phyloP scores from a whole-genome alignment of 1,140 invertebrate genomes.

The Adelges cooleyi region DNA sequence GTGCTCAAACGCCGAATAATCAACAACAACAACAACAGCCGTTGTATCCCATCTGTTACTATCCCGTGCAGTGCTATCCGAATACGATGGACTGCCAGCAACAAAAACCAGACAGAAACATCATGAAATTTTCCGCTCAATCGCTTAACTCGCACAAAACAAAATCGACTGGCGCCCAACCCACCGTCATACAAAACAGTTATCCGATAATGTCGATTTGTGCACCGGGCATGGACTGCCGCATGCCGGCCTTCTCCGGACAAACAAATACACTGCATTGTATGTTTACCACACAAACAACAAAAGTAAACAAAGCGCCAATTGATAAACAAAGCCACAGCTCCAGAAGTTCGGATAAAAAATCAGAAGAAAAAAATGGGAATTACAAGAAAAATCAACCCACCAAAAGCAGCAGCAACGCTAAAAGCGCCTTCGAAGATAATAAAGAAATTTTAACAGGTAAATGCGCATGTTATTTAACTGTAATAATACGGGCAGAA shows the following conservation, averaged over 20 bases:
- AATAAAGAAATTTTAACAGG: neutral
- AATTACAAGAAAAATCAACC: too few relatives aligned
- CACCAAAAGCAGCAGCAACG: too few relatives aligned
- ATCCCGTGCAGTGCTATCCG: neutral
- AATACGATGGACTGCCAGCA: neutral
- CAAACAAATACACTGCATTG: neutral
- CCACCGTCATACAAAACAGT: neutral
- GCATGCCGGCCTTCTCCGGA: neutral
- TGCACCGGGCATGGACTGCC: neutral
- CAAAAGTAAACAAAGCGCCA: neutral
- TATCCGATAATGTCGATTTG: neutral
- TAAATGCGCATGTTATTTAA: too few relatives aligned
- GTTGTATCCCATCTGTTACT: slow-evolving; percentile 1
- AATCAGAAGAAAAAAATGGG: neutral
- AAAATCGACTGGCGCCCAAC: neutral
- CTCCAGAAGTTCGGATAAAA: too few relatives aligned
- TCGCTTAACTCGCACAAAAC: neutral
- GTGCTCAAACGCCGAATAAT: too few relatives aligned
- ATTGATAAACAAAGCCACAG: too few relatives aligned
- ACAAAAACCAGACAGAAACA: neutral
- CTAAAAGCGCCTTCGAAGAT: neutral
- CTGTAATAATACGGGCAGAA: too few relatives aligned
- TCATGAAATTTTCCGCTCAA: neutral
- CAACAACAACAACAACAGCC: neutral
- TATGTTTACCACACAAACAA: neutral